phyloP scores from a whole-genome alignment of 1,140 invertebrate genomes.

The Antheraea mylitta region DNA sequence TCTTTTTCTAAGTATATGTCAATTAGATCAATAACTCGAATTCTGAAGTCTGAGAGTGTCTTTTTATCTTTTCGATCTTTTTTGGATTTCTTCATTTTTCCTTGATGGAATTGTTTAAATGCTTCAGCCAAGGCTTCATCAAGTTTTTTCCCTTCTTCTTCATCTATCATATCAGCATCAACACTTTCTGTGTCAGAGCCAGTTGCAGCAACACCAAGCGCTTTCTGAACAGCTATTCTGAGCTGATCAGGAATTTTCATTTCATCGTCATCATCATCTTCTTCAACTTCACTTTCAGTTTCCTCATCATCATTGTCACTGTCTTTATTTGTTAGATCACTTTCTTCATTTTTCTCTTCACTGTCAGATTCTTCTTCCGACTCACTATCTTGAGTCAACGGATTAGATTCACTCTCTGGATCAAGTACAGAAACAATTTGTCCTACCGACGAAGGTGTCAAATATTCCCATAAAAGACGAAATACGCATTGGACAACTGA shows the following conservation, averaged over 20 bases:
- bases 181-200: conserved; percentile 84
- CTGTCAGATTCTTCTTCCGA: conserved; percentile 40
- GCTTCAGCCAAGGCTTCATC: conserved; percentile 85
- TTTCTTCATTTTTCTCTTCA: conserved; percentile 32
- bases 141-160: conserved; percentile 86
- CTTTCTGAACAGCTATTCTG: conserved; percentile 82
- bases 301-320: conserved; percentile 45
- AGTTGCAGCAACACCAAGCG: conserved; percentile 78
- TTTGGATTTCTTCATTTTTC: conserved; percentile 79
- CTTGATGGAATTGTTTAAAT: conserved; percentile 83
- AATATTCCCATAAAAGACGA: conserved; percentile 84
- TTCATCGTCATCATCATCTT: conserved; percentile 80
- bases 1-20: conserved; percentile 85
- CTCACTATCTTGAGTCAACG: conserved; percentile 66
- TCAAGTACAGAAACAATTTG: conserved; percentile 88
- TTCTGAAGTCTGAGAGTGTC: conserved; percentile 84
- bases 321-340: conserved; percentile 39
- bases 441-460: conserved; percentile 83
- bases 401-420: conserved; percentile 82
- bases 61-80: conserved; percentile 84
- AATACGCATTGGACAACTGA: conserved; percentile 86
- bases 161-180: conserved; percentile 87
- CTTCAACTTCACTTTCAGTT: conserved; percentile 44
- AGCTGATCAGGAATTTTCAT: conserved; percentile 84
- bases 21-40: conserved; percentile 84